Conservation (phyloP, 2,113 vertebrate species). For the Axis porcinus region DNA sequence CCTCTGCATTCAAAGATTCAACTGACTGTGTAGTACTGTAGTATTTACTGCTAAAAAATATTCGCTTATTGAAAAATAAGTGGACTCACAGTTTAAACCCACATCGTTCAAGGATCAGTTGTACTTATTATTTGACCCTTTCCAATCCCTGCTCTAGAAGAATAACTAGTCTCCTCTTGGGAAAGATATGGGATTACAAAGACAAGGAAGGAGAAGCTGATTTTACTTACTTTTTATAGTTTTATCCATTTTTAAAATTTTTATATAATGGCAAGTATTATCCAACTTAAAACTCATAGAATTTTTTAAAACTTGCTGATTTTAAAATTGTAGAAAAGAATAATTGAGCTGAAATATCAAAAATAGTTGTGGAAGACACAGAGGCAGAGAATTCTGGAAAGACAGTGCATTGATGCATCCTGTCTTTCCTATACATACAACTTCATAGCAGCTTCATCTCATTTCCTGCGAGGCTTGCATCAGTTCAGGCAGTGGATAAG, state of each 20-base stretch:
- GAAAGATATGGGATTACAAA: neutral
- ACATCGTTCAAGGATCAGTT: neutral
- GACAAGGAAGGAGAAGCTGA: neutral
- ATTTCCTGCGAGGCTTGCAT: neutral
- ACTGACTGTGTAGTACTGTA: neutral
- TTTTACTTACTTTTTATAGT: neutral
- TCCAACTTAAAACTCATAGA: neutral
- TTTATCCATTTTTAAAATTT: neutral
- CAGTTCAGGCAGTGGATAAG: accelerated
- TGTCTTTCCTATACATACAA: neutral
- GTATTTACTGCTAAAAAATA: neutral
- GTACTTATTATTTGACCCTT: neutral
- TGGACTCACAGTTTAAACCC: neutral
- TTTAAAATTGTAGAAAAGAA: neutral
- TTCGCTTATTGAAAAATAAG: neutral
- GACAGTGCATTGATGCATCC: accelerated
- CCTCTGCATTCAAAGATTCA: neutral
- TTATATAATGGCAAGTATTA: neutral
- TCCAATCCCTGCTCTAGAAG: neutral
- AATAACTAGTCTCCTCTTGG: neutral
- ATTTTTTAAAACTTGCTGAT: neutral
- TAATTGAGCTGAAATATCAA: neutral
- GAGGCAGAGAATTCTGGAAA: neutral
- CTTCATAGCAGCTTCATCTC: neutral
- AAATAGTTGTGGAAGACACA: neutral